phyloP scores from a whole-genome alignment of 2,797 vertebrate genomes.

The Tenualosa thibaudeaui region DNA sequence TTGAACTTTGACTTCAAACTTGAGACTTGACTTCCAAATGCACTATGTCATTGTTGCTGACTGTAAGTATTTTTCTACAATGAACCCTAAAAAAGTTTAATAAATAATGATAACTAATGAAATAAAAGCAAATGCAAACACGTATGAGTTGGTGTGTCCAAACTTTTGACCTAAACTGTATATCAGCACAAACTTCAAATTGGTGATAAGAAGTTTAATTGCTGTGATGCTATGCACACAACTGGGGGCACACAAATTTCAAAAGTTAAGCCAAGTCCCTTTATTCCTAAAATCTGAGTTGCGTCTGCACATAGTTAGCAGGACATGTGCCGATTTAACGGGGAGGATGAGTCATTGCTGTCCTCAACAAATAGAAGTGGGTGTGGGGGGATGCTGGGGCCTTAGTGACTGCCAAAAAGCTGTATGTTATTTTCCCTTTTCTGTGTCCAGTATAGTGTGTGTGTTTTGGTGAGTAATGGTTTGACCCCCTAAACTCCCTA shows the following conservation, averaged over 20 bases:
- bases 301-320: background rate
- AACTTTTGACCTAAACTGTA: too few species aligned
- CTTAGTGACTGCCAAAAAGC: background rate
- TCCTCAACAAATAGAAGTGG: background rate
- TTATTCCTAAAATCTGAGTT: background rate
- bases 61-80: too few species aligned
- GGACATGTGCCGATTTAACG: background rate
- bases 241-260: background rate
- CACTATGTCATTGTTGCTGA: too few species aligned
- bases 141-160: too few species aligned
- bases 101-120: too few species aligned
- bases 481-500: background rate
- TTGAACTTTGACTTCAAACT: too few species aligned
- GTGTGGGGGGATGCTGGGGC: background rate
- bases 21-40: too few species aligned
- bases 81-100: too few species aligned
- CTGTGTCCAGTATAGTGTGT: background rate
- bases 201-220: background rate
- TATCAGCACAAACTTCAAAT: too few species aligned
- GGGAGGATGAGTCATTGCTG: conserved; percentile 6
- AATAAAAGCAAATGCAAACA: too few species aligned
- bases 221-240: background rate
- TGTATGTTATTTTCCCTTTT: background rate
- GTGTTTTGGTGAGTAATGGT: background rate
- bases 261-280: background rate